Base-by-base conservation (phyloP, 1,140 invertebrate species). In the Lamellibrachia luymesi region DNA sequence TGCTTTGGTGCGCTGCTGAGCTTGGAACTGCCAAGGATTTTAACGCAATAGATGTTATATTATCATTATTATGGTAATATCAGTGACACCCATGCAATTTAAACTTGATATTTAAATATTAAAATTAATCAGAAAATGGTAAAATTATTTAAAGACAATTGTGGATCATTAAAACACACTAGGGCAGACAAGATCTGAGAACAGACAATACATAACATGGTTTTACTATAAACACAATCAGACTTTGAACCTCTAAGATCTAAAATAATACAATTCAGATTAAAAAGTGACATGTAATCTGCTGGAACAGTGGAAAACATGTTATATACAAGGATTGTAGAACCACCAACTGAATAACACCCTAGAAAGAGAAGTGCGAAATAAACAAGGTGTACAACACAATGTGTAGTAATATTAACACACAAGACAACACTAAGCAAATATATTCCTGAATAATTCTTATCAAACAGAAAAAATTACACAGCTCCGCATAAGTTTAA, bases 101-200 rank as follows among this genome's bases (percentile, higher is more conserved):
- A 38, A 38, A 38, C 38, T 38, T 38, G 38, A 38, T 38, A 38
- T 38, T 38, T 38, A 38, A 38, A 38, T 38, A 38, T 38, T 38
- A 38, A 38, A 38, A 38, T 38, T 38, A 38, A 38, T 38, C 38
- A 38, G 38, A 38, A 38, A 38, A 38, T 38, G 0, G 38, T 38
- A 0, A 90, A 90, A 90, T 90, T 22, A 90, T 90, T 90, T 27
- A 90, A 22, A 90, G 27, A 91, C 7, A 91, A 91, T 8, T 91
- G 50, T 91, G 90, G 5, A 7, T 50, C 93, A 93, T 92, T 91
- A 94, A 92, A 93, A 50, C 49, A 93, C 5, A 8, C 8, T 91
- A 91, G 50, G 27, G 27, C 90, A 8, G 90, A 7, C 27, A 91
- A 38, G 6, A 22, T 27, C 27, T 8, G 22, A 91, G 27, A 27